A percentile compares a stretch with the other conserved stretches of the same genome.
Conservation (phyloP, 1,140 invertebrate genomes). For the Trichoplusia ni region DNA sequence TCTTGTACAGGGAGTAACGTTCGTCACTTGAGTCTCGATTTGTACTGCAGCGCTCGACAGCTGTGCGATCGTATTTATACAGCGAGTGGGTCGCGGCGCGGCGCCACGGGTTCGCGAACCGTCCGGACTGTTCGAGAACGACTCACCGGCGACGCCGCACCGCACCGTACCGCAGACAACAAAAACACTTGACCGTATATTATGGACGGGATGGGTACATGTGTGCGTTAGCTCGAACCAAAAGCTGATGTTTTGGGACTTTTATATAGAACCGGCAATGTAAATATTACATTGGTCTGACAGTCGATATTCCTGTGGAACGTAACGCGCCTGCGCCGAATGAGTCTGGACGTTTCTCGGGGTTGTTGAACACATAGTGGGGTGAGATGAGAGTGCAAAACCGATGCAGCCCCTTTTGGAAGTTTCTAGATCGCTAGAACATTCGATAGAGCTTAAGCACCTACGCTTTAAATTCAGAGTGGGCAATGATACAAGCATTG, state of each 20-base stretch:
- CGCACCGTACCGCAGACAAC: neutral
- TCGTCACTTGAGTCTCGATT: constrained; percentile 52
- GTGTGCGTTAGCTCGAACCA: neutral
- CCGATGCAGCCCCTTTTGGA: neutral
- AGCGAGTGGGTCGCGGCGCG: constrained; percentile 26
- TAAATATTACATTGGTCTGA: neutral
- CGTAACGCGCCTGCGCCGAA: constrained; percentile 20
- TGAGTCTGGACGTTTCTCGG: constrained; percentile 24
- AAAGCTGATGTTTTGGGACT: neutral
- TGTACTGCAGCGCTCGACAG: constrained; percentile 58
- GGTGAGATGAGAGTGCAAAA: neutral
- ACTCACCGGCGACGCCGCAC: neutral
- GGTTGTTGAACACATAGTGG: constrained; percentile 19
- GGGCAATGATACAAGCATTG: no score
- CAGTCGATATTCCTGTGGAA: neutral
- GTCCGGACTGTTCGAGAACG: constrained; percentile 58
- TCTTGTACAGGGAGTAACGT: constrained; percentile 41
- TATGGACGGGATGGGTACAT: neutral
- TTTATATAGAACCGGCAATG: constrained; percentile 4
- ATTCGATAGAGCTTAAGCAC: neutral
- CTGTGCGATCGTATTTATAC: constrained; percentile 60
- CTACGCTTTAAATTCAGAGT: neutral
- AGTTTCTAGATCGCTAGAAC: neutral
- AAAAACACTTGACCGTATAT: neutral
- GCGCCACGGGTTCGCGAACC: constrained; percentile 27